These are phyloP conservation scores for Gallinago media DNA, from an alignment of 2,113 vertebrate species.

Conservation along the genomic window DNA sequence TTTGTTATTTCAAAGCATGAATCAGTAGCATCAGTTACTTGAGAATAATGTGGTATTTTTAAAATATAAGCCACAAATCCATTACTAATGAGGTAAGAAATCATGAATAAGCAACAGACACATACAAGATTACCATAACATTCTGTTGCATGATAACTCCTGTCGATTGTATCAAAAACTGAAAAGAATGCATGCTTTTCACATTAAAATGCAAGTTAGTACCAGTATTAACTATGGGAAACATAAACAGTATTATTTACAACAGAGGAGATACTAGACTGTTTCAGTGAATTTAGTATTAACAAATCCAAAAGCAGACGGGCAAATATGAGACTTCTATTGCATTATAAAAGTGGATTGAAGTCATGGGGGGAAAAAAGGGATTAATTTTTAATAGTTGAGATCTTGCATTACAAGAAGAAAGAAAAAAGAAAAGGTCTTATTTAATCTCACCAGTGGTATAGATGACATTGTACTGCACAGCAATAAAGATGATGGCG, in stretches of 20 bases:
- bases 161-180: background rate
- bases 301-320: background rate
- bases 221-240: background rate
- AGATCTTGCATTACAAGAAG: background rate
- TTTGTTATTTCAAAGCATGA: background rate
- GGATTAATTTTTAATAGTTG: background rate
- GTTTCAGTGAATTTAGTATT: background rate
- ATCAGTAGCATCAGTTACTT: background rate
- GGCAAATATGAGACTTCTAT: background rate
- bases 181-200: background rate
- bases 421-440: background rate
- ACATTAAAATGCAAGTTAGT: background rate
- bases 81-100: background rate
- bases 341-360: background rate
- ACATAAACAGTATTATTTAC: background rate
- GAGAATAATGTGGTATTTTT: background rate
- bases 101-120: background rate
- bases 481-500: slow-evolving; percentile 84
- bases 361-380: background rate
- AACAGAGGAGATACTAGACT: background rate
- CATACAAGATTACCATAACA: background rate
- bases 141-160: background rate
- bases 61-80: background rate
- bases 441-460: slow-evolving; percentile 71
- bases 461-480: slow-evolving; percentile 88